Base-by-base conservation (phyloP, 2,888 invertebrate species). In the Ornithoptera priamus region DNA sequence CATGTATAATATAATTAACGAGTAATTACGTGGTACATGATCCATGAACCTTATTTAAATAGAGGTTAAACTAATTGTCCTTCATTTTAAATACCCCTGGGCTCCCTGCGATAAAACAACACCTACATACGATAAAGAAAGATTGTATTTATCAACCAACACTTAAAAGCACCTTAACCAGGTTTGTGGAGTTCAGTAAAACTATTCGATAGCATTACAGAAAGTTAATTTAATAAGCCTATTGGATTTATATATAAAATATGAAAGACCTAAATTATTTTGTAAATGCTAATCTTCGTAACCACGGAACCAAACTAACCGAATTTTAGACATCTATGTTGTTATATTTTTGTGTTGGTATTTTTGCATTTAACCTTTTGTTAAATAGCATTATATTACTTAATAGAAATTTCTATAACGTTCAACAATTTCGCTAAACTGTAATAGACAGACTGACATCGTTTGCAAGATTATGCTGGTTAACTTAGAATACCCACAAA, bases 51-150 rank as follows among this genome's bases (percentile, higher is more conserved):
- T 71, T 65, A 77, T 77, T 77, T 78, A 85, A 85, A 90, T 87
- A 87, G 86, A 83, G 90, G 91, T 91, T 89, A 90, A 91, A 86
- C 85, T 86, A 88, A 89, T 90, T 88, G 89, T 84, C 87, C 77
- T 82, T 80, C 77, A 75, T 85, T 85, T 67, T 67, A 50, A 84
- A 79, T 80, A 81, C 12, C 46, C 10, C 46, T 72, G 80, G 73
- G 77, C 80, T 81, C 79, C 61, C 75, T 75, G 75, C 75, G 74
- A 75, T 65, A 67, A 58, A 36, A 39, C 46, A 57, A 20, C 77
- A 78, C 76, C 76, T 78, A 73, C 75, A 78, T 77, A 70, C 74
- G 77, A 75, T 75, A 75, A 72, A 68, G 67, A 6, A 53, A 53
- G 18, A 53, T 53, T 53, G 53, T 53, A n/a, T n/a, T 53, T n/a